Base-by-base conservation (phyloP, 2,113 vertebrate genomes). In the Tupaia tana region DNA sequence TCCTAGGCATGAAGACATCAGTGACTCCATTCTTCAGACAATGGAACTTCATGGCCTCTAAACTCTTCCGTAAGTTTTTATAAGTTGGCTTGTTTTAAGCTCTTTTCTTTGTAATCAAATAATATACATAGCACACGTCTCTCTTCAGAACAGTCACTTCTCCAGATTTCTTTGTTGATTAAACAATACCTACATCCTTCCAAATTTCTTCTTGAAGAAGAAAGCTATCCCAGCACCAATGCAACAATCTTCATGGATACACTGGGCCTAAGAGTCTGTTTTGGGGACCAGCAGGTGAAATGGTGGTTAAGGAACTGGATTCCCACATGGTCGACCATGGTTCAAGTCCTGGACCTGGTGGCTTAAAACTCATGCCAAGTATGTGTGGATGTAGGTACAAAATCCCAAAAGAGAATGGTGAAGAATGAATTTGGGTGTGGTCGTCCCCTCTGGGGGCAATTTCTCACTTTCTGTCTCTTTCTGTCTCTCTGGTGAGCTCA, bases 191-290 rank as follows among this genome's bases (percentile, higher is more conserved):
- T 98, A 95, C 2, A 99, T 98, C 0, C 99, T 98, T 66, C 96
- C 94, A 96, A 99, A 99, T 81, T 94, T 98, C 69, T 98, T 98
- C 98, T 98, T 99, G 98, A 99, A 99, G 67, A 96, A 78, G 18
- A 99, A 98, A 6, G 99, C 99, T 91, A 99, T 99, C 90, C 99
- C 99, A 67, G 99, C 99, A 3, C 99, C 99, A 99, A 99, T 99
- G 94, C 98, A 99, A 93, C 99, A 99, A 96, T 99, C 99, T 98
- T 99, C 99, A 16, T 99, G 99, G 98, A 99, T 99, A 98, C 99
- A 99, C 94, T 99, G 99, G 9, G 99, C 99, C 98, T 99, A 22
- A 0, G 99, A 97, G 1, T 99, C 98, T 64, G 99, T 99, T 8
- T 2, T 2, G 0, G 98, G 98, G 43, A 43, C 43, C 43, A 43